Evolutionary conservation across 2,888 invertebrate species (phyloP), one percentile per base, ranked within the genome.

Genomic region (Biston stratarius): DNA sequence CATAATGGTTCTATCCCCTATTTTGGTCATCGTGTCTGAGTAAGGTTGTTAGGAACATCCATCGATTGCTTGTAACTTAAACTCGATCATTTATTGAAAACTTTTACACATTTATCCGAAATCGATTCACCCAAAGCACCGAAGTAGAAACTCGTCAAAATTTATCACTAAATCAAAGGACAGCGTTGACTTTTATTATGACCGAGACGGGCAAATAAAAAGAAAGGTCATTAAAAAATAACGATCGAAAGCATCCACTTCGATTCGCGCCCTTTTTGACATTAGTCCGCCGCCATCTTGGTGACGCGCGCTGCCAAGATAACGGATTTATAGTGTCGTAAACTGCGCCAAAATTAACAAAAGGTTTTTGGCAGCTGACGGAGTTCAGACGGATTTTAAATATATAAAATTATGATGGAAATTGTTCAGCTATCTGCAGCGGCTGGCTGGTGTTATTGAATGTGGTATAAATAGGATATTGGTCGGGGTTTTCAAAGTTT

Each of bases 261-360:
- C 74, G 74, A 77, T 86, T 83, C 84, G 85, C 87, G 85, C 85
- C 83, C 83, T 88, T 87, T 83, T 80, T 84, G 81, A 83, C 80
- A 80, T 78, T 77, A 68, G 66, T 34, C 76, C 74, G 82, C 79
- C 71, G 84, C 88, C 90, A 89, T 90, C 80, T 89, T 85, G 82
- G 52, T 75, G 80, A 78, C 80, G 75, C 79, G 82, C 77, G 81
- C 79, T 82, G 80, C 79, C 83, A 88, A 89, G 74, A 91, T 90
- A 89, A 88, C 85, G 81, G 79, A 77, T 86, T 90, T 88, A 89
- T 79, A 82, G 79, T 79, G 83, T 87, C 89, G 85, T 90, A 90
- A 91, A 91, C 77, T 80, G 83, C 82, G 87, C 86, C 86, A 86
- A 91, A 91, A 92, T 91, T 92, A 90, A 90, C 91, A 84, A 87